Evolutionary conservation across 92 coral and sea anemone species (phyloP).

Genomic region (Phymanthus crucifer): DNA sequence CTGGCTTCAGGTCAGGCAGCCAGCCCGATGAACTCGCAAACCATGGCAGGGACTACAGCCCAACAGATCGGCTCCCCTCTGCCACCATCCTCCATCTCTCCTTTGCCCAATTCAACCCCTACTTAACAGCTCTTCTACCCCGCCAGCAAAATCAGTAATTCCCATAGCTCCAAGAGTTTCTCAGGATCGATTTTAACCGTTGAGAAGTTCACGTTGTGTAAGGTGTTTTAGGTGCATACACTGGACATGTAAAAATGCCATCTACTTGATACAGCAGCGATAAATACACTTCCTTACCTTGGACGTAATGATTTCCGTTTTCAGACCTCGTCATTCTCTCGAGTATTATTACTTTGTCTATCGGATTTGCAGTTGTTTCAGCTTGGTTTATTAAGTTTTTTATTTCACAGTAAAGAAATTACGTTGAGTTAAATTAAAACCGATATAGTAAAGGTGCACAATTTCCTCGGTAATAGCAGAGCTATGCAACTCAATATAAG

Average conservation of each 20-base stretch:
- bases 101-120: slow-evolving; percentile 86
- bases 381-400: no score
- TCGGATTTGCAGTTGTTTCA: no score
- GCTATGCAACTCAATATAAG: no score
- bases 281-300: no score
- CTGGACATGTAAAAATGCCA: not conserved
- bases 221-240: not conserved
- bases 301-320: no score
- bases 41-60: slow-evolving; percentile 53
- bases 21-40: slow-evolving; percentile 55
- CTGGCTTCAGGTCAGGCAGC: slow-evolving; percentile 70
- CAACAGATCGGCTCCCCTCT: slow-evolving; percentile 70
- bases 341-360: no score
- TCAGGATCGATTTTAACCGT: not conserved
- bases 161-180: slow-evolving; percentile 3
- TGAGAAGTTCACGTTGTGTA: not conserved
- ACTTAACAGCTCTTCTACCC: slow-evolving; percentile 20
- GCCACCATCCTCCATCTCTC: slow-evolving; percentile 68
- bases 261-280: not conserved
- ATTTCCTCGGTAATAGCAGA: no score
- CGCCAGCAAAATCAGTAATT: not conserved
- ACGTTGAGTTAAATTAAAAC: no score
- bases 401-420: no score
- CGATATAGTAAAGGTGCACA: no score
- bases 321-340: no score